Base-by-base conservation (phyloP, 2,113 vertebrate species). In the Cyprinodon tularosa region DNA sequence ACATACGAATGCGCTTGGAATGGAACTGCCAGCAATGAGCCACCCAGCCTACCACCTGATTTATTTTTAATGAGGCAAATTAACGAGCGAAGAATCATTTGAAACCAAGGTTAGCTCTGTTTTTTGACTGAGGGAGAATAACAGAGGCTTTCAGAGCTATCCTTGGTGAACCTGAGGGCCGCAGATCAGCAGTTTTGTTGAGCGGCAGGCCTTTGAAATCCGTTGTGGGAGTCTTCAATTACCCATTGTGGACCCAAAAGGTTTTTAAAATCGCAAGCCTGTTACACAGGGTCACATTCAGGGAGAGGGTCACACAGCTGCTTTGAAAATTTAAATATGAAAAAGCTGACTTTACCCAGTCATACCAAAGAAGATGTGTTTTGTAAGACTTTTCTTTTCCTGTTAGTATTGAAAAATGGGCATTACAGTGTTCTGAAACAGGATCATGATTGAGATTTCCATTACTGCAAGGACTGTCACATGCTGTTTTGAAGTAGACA, bases 201-300 rank as follows among this genome's bases (percentile, higher is more conserved):
- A 92, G 81, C 78, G 84, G 79, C 80, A 72, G 82, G 71, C 73
- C 82, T 84, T 88, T 84, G 85, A 92, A 86, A 91, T 89, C 76
- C 76, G 71, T 71, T 57, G 53, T 62, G 67, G 77, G 66, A 88
- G 78, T 84, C 84, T 81, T 84, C 45, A 77, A 48, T 61, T 77
- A 69, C 61, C 81, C 50, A 67, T 72, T 80, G 82, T 77, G 66
- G 61, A 37, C 67, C 36, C 36, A 72, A 47, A 74, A 80, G 78
- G 53, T 74, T 85, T 29, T 78, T 68, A 77, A 47, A 83, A 77
- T 68, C 70, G 60, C 17, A 57, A 44, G 39, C 12, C 61, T 70
- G 53, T 76, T 72, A 50, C 37, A 44, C 42, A 62, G 62, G 80
- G 83, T 84, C 77, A 83, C 29, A 67, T 39, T 50, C 17, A 29